Evolutionary conservation across 2,797 vertebrate species (phyloP), one percentile per base, ranked within the genome.

Genomic region (Aldrovandia affinis): DNA sequence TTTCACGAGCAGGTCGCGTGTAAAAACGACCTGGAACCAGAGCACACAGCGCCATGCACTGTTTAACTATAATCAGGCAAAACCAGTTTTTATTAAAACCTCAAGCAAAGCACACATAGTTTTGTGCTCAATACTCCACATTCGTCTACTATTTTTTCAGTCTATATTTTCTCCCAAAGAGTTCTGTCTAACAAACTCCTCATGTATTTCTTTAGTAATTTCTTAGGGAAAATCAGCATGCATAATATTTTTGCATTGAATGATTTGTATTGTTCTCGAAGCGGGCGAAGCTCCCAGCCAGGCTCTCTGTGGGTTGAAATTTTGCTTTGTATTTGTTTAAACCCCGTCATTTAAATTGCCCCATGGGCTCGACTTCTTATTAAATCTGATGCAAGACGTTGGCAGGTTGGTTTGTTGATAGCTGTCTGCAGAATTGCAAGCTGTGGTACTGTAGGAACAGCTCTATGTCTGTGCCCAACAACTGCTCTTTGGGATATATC

Each of bases 11-110:
- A 47, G 47, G 8, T n/a, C 0, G 18, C 2, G 3, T 25, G 22
- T 10, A 47, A 25, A 77, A 47, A 44, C 42, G 25, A 77, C 20
- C 73, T 10, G 42, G 42, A 6, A 12, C 73, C 42, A 12, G 36
- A 33, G 68, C 39, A 7, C 33, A n/a, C 6, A 20, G 7, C n/a
- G 25, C 20, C 25, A n/a, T n/a, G 73, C 47, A 42, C 47, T 77
- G 25, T 44, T n/a, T 77, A 39, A 47, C 42, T 25, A 47, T 10
- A 10, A 77, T 77, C 73, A 47, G 42, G 73, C 73, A 44, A 77
- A 77, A 77, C 73, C 73, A n/a, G 73, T 77, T 77, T 77, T 77
- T 77, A 7, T 25, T 18, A n/a, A 44, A 77, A 77, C 39, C 9
- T 22, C 39, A 77, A 77, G 22, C 73, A 77, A 77, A 73, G 33